Percentiles rank a stretch among this genome's conserved stretches.
Evolutionary conservation across 2,113 vertebrate species (phyloP).

Genomic region (Pomatorhinus ruficollis): DNA sequence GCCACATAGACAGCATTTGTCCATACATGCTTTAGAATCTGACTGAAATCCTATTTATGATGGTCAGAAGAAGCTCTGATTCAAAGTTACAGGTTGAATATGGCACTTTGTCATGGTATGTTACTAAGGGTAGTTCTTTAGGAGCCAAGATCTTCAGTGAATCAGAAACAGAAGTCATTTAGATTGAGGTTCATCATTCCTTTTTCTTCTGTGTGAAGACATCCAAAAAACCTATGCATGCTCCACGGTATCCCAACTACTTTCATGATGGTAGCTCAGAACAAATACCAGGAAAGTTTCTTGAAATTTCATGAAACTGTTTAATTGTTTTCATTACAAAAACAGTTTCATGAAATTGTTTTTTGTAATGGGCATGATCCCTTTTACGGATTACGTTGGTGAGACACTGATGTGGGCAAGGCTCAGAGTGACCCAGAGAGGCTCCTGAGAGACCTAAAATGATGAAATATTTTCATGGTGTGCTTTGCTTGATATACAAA

Average conservation of each 20-base stretch:
- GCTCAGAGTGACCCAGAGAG: background rate
- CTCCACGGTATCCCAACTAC: background rate
- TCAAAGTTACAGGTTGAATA: background rate
- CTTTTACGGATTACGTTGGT: background rate
- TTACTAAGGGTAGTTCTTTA: background rate
- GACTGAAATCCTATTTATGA: background rate
- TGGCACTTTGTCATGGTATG: background rate
- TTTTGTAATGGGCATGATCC: background rate
- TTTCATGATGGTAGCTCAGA: background rate
- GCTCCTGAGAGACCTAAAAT: background rate
- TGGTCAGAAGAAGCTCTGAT: background rate
- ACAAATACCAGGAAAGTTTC: background rate
- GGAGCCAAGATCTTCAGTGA: background rate
- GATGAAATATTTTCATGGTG: background rate
- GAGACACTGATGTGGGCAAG: background rate
- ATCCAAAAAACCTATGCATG: background rate
- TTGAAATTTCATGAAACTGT: background rate
- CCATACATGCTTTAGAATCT: background rate
- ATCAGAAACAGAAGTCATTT: background rate
- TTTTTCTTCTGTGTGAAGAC: background rate
- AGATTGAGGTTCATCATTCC: background rate
- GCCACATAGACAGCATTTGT: background rate
- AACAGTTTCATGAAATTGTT: background rate
- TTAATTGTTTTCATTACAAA: background rate
- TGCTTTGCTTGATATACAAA: background rate